Conservation (phyloP, 2,113 vertebrate species). For the Chaenocephalus aceratus region DNA sequence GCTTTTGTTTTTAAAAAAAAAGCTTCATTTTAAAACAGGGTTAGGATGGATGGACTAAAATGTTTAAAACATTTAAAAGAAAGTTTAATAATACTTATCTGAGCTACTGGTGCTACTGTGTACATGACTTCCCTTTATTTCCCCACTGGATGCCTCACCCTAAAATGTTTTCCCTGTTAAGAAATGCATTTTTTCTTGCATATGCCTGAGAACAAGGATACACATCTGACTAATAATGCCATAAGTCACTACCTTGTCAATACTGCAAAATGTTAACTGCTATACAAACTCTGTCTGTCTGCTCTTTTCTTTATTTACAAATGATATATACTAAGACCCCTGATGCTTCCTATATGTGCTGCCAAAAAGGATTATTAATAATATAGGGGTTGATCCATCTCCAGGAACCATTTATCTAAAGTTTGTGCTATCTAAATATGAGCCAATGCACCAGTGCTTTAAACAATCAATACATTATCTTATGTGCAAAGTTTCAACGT, state of each 20-base stretch:
- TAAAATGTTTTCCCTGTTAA: conserved; percentile 6
- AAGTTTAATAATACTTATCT: neutral
- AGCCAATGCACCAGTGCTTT: conserved; percentile 75
- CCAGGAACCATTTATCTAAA: conserved; percentile 74
- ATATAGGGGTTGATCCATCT: conserved; percentile 60
- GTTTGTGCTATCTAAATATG: conserved; percentile 75
- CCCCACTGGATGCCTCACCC: conserved; percentile 7
- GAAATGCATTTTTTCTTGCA: conserved; percentile 21
- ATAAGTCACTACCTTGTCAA: conserved; percentile 52
- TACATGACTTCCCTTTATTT: conserved; percentile 10
- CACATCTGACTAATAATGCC: conserved; percentile 49
- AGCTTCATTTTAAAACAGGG: neutral
- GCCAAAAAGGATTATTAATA: conserved; percentile 66
- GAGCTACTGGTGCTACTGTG: neutral
- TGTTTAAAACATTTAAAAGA: neutral
- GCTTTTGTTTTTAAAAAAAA: neutral
- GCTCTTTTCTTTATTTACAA: conserved; percentile 49
- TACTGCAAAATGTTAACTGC: conserved; percentile 33
- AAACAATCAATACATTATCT: conserved; percentile 84
- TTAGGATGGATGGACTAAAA: neutral
- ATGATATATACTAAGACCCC: conserved; percentile 38
- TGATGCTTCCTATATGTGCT: conserved; percentile 52
- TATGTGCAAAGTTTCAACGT: conserved; percentile 83
- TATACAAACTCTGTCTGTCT: conserved; percentile 33
- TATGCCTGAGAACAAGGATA: conserved; percentile 45